Evolutionary conservation across 2,888 invertebrate genomes (phyloP), one percentile per base, ranked within the genome.

Genomic region (Phyllotreta cruciferae): DNA sequence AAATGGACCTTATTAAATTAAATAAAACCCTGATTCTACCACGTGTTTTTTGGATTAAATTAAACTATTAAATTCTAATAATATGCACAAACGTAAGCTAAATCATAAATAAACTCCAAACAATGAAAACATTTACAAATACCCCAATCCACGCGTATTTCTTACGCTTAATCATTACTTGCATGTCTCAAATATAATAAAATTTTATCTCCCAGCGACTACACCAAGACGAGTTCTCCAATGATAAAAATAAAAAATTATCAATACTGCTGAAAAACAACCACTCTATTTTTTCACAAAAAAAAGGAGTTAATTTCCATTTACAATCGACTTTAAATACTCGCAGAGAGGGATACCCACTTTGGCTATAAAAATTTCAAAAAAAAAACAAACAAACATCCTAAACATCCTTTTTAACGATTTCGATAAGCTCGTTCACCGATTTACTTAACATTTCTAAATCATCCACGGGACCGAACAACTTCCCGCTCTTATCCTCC

Each of bases 351-450:
- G 52, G 52, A 14, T 37, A 49, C 42, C 14, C 55, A 13, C 49
- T 58, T 50, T 58, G 24, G 55, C 44, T 36, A 34, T 50, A 69
- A 56, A 41, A 34, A 34, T 60, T 53, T 44, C 42, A 24, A 52
- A 35, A 24, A n/a, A 14, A 53, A 24, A 52, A 35, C 10, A n/a
- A 14, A 53, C 24, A 24, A 24, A 24, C 24, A 24, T 38, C n/a
- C 44, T 60, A 79, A 73, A 73, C 76, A 68, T 78, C 77, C 70
- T 79, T 80, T 68, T 81, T 78, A 57, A 80, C 76, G 66, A 81
- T 76, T 70, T 74, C 75, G 60, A 80, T 73, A 66, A 82, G 75
- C 73, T 81, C 81, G 58, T 75, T 78, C 64, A 82, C 77, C 61
- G 79, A 78, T 64, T 77, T 75, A 63, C 77, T 78, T 63, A 81